Percentiles rank a stretch among this genome's conserved stretches.
phyloP scores from a whole-genome alignment of 2,888 invertebrate genomes.

The Meteorus colon region DNA sequence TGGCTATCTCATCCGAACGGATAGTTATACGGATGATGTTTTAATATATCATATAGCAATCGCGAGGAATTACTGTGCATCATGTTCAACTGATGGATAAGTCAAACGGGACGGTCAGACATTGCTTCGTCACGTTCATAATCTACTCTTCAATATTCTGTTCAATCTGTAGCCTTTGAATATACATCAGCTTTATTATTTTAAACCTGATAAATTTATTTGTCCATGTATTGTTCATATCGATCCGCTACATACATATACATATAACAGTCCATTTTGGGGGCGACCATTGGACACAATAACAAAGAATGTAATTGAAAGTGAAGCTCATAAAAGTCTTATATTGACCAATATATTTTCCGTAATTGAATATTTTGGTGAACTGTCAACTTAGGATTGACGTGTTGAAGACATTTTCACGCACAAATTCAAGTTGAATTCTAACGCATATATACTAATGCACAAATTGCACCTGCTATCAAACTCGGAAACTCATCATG shows the following conservation, averaged over 20 bases:
- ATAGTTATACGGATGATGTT: constrained; percentile 29
- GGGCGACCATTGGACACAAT: not conserved
- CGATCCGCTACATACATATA: not conserved
- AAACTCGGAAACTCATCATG: constrained; percentile 21
- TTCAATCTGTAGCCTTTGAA: not conserved
- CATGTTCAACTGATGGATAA: not conserved
- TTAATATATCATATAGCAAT: constrained; percentile 30
- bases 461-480: not conserved
- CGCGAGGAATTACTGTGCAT: not conserved
- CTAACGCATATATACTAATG: constrained; percentile 17
- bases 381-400: not conserved
- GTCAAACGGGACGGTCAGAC: not conserved
- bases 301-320: not conserved
- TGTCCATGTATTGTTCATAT: not conserved
- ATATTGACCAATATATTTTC: not conserved
- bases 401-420: not conserved
- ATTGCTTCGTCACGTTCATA: constrained; percentile 15
- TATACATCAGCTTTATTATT: not conserved
- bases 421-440: not conserved
- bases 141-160: constrained; percentile 2
- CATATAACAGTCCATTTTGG: not conserved
- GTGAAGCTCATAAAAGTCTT: not conserved
- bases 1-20: constrained; percentile 27
- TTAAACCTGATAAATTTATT: not conserved
- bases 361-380: not conserved